Base-by-base conservation (phyloP, 2,888 invertebrate genomes). In the Standfussiana lucernea region DNA sequence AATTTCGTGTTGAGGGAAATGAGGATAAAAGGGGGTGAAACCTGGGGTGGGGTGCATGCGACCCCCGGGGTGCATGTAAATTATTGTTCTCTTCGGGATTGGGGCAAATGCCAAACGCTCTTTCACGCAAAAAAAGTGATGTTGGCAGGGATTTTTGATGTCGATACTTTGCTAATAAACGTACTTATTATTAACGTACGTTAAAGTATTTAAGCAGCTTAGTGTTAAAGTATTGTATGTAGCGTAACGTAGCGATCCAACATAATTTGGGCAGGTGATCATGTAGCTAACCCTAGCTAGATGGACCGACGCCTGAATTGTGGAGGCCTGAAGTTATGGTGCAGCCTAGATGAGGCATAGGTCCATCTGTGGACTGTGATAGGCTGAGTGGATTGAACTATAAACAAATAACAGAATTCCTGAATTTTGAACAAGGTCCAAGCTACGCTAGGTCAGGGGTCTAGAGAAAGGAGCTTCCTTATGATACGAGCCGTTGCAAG, bases 21-120 rank as follows among this genome's bases (percentile, higher is more conserved):
- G 40, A 50, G 75, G 62, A 56, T 45, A 28, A 64, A 65, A 53
- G 35, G 71, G 62, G 66, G 61, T 37, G 18, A 71, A 7, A 18
- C 53, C 13, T 35, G 71, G 35, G 61, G 42, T 72, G 78, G 79
- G 79, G 76, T 73, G 78, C 81, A 75, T 75, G 61, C 84, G 64
- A 61, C 73, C 84, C 75, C 65, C 68, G 76, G 88, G 88, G 87
- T 88, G 89, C 85, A 91, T 89, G 91, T 93, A 92, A 93, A 93
- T 92, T 90, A 93, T 93, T 91, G 90, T 91, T 88, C 90, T 90
- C 93, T 88, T 90, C 87, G 91, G 90, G 89, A 89, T 89, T 90
- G 90, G 89, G 89, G 88, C 89, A 90, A 91, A 92, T 92, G 82
- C 89, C 89, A 88, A 88, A 87, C 90, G 87, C 86, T 91, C 88